Base-by-base conservation (phyloP, 2,888 invertebrate species). In the Lathronympha strigana region DNA sequence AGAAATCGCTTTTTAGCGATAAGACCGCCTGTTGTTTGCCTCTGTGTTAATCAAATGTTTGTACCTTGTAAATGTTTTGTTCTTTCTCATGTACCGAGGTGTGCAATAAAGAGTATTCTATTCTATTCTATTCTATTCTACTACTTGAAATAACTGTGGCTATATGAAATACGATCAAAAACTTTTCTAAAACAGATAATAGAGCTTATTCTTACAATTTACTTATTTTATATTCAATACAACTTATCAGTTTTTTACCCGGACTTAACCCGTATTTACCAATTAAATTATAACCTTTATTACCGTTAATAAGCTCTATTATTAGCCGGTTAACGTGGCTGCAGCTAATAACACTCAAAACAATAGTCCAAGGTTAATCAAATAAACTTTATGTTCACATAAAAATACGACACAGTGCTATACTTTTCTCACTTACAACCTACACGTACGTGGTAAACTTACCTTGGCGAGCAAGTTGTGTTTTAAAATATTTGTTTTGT, bases 361-460 rank as follows among this genome's bases (percentile, higher is more conserved):
- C n/a, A 60, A 61, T 23, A 13, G 9, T 17, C 38, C 61, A 66
- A 66, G 54, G 61, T 54, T 66, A 66, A 33, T 33, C 40, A 61
- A 61, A 66, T 49, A 45, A 28, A 47, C 13, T 45, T 50, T 19
- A 51, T 58, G 15, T 8, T 5, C 28, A 36, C 19, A 33, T 21
- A 33, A 45, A 58, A 33, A 9, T 64, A 45, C 43, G 6, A 43
- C 6, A 3, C 4, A n/a, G 5, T 8, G 13, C 47, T 11, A 51
- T 23, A 36, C 11, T 58, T 58, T 50, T n/a, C n/a, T n/a, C n/a
- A n/a, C n/a, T n/a, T n/a, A n/a, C n/a, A n/a, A n/a, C n/a, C n/a
- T n/a, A n/a, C n/a, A n/a, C n/a, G 31, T 4, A 40, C 23, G 66
- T 49, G 54, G 31, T 23, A 33, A 54, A 66, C 54, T 38, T 25